Conservation (phyloP, 2,113 vertebrate species). For the Microcebus murinus region DNA sequence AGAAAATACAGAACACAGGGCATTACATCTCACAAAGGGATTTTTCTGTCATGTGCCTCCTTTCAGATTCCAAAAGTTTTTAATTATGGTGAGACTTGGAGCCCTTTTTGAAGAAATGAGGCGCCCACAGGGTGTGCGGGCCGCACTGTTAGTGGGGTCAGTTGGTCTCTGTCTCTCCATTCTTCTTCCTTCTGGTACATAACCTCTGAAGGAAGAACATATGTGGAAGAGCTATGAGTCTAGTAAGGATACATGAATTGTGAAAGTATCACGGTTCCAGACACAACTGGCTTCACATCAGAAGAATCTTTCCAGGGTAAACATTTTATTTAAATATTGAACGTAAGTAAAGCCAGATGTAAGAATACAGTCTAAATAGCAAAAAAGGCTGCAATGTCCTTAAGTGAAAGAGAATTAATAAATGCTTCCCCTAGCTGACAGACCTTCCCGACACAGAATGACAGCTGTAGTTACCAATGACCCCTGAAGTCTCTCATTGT, state of each 20-base stretch:
- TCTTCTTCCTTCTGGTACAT: neutral
- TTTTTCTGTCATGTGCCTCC: constrained; percentile 7
- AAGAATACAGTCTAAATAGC: constrained; percentile 36
- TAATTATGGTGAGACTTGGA: constrained; percentile 30
- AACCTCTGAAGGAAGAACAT: constrained; percentile 55
- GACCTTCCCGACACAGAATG: neutral
- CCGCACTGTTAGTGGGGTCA: neutral
- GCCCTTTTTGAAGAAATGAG: neutral
- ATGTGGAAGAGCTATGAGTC: constrained; percentile 42
- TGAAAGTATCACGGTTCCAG: constrained; percentile 49
- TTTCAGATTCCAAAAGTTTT: neutral
- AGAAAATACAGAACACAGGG: neutral
- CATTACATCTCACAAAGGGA: neutral
- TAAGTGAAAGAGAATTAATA: constrained; percentile 33
- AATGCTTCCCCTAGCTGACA: neutral
- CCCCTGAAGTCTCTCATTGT: neutral
- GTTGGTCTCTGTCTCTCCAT: neutral
- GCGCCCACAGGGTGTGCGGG: accelerated
- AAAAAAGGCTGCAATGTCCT: constrained; percentile 32
- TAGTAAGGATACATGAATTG: constrained; percentile 46
- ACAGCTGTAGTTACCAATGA: neutral
- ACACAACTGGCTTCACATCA: constrained; percentile 67
- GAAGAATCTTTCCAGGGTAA: constrained; percentile 69
- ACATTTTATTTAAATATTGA: constrained; percentile 73
- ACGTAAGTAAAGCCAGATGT: constrained; percentile 68